Evolutionary conservation across 1,140 invertebrate species (phyloP).

Genomic region (Tigriopus japonicus): DNA sequence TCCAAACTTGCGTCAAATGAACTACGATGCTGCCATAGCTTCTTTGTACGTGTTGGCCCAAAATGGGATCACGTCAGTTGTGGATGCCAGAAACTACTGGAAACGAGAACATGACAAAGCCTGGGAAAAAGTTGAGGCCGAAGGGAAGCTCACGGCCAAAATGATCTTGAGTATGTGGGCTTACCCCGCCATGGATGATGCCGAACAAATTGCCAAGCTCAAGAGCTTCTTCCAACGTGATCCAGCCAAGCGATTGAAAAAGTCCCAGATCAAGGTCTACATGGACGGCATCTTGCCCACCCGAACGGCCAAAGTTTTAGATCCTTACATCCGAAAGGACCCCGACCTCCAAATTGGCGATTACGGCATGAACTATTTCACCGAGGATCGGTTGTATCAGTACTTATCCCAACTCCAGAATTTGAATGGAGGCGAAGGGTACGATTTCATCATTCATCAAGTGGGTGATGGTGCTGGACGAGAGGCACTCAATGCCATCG

Average conservation of each 20-base stretch:
- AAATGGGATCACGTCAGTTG: neutral
- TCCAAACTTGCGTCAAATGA: neutral
- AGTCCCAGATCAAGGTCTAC: neutral
- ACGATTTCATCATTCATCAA: neutral
- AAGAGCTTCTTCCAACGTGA: neutral
- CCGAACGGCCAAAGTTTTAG: neutral
- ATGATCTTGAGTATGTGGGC: neutral
- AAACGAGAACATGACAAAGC: neutral
- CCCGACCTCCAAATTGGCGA: neutral
- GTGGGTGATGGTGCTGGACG: neutral
- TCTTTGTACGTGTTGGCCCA: neutral
- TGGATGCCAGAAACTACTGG: neutral
- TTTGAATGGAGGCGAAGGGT: neutral
- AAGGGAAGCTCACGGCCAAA: neutral
- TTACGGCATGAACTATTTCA: neutral
- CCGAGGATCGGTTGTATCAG: neutral
- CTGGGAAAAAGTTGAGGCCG: neutral
- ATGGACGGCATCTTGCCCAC: neutral
- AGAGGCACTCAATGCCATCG: neutral
- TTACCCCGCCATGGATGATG: neutral
- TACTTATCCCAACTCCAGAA: neutral
- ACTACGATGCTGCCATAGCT: neutral
- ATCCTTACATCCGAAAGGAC: neutral
- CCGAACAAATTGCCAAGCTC: neutral
- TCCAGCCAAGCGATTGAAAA: neutral